These are phyloP conservation scores for Aphrophora alni DNA, from an alignment of 2,888 invertebrate species.

Conservation along the genomic window DNA sequence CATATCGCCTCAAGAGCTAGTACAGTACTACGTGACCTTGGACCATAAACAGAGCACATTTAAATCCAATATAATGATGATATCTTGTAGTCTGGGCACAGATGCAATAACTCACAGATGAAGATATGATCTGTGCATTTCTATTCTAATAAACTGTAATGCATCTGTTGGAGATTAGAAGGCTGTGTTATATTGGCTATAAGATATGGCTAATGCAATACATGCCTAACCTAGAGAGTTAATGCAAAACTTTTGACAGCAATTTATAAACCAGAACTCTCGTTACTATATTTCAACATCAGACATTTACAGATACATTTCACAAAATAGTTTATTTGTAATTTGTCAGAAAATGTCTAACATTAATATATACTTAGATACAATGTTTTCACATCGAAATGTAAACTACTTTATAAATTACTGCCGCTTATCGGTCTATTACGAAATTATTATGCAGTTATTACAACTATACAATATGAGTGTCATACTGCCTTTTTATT, in stretches of 20 bases:
- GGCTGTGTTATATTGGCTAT: background rate
- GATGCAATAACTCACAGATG: background rate
- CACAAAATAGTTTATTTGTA: too few relatives aligned
- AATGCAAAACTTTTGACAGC: background rate
- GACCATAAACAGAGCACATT: background rate
- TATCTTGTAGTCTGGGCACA: background rate
- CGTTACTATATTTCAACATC: too few relatives aligned
- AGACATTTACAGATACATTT: too few relatives aligned
- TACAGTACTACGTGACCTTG: background rate
- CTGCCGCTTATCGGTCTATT: too few relatives aligned
- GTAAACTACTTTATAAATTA: too few relatives aligned
- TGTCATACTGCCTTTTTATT: too few relatives aligned
- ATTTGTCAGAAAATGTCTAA: too few relatives aligned
- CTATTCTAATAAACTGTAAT: slow-evolving; percentile 6
- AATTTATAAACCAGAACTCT: background rate
- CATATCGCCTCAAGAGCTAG: background rate
- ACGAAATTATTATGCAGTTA: too few relatives aligned
- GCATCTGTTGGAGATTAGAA: background rate
- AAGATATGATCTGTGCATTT: background rate
- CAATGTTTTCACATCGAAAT: too few relatives aligned
- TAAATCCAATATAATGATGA: slow-evolving; percentile 5
- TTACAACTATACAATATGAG: too few relatives aligned
- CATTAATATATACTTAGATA: too few relatives aligned
- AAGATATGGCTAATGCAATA: background rate
- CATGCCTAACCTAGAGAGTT: background rate